Evolutionary conservation across 2,797 vertebrate species (phyloP), one percentile per base, ranked within the genome.

Genomic region (Fratercula arctica): DNA sequence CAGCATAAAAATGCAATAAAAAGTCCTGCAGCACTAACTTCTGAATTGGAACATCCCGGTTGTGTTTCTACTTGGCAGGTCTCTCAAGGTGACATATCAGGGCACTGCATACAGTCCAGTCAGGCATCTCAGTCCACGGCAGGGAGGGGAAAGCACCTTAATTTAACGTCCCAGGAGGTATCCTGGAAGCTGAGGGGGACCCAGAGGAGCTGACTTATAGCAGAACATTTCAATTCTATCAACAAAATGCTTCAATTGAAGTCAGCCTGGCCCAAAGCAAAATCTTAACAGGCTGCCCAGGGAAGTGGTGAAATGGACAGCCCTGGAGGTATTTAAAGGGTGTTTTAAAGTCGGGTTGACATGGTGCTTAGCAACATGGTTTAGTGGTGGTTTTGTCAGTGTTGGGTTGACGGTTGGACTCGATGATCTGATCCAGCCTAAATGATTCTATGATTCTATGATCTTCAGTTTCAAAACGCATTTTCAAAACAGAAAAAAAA

Each of bases 131-230:
- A 31, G 74, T 31, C 29, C 48, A 4, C 3, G 21, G 33, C 61
- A 64, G 68, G 53, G 21, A 63, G 37, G 23, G 29, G 37, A 25
- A 74, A 50, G 10, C 16, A 24, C 8, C 29, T 29, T 19, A 4
- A 59, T 57, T 18, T 73, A 10, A 69, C 61, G 12, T 50, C 60
- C 31, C 18, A 8, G 53, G 43, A 33, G 31, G 7, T 46, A 13
- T 54, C 5, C 6, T 35, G 29, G 16, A 18, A 31, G 41, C n/a
- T 35, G 0, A 0, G 16, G 33, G 11, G 13, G 15, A 17, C 7
- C 8, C 57, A 31, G 11, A 48, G 66, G n/a, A 59, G 33, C 18
- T 41, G 81, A 23, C 3, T n/a, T 50, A 29, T 43, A 72, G 31
- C 20, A 51, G 75, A 75, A n/a, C 5, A 5, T 41, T 85, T 41